A percentile compares a stretch with the other conserved stretches of the same genome.
Conservation (phyloP, 35 echinoderm and acorn worm genomes). For the Ptychodera flava region DNA sequence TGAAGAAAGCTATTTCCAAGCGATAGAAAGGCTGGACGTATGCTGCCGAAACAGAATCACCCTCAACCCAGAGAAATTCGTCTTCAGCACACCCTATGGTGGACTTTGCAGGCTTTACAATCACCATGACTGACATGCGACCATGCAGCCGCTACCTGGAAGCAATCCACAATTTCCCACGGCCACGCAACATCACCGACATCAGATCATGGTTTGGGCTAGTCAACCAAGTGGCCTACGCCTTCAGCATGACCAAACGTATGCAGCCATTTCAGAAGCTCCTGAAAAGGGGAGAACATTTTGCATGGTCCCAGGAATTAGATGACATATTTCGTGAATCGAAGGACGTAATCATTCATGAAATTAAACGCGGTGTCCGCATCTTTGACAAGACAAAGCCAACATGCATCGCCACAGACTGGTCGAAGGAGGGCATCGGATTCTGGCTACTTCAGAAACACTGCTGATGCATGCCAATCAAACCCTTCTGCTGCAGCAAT, state of each 20-base stretch:
- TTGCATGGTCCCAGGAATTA: neutral
- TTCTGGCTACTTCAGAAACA: too few species aligned
- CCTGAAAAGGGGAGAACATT: constrained; percentile 12
- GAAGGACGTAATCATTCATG: constrained; percentile 15
- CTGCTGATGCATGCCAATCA: too few species aligned
- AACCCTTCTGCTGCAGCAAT: too few species aligned
- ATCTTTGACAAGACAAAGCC: constrained; percentile 35
- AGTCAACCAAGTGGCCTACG: too few species aligned
- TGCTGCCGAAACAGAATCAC: constrained; percentile 39
- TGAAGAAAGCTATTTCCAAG: too few species aligned
- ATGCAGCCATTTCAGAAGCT: constrained; percentile 36
- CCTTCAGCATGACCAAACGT: too few species aligned
- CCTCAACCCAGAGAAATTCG: constrained; percentile 19
- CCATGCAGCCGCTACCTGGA: too few species aligned
- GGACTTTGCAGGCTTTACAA: constrained; percentile 19
- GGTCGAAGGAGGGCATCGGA: too few species aligned
- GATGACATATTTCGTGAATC: constrained; percentile 26
- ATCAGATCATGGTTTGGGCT: too few species aligned
- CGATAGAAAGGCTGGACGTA: constrained; percentile 21
- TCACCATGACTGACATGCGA: constrained; percentile 8
- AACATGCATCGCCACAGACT: constrained; percentile 20
- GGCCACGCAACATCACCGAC: too few species aligned
- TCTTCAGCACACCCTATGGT: constrained; percentile 7
- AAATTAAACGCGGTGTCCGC: constrained; percentile 21
- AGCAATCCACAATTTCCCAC: constrained; percentile 31